Evolutionary conservation across 2,888 invertebrate species (phyloP).

Genomic region (Dermolepida albohirtum): DNA sequence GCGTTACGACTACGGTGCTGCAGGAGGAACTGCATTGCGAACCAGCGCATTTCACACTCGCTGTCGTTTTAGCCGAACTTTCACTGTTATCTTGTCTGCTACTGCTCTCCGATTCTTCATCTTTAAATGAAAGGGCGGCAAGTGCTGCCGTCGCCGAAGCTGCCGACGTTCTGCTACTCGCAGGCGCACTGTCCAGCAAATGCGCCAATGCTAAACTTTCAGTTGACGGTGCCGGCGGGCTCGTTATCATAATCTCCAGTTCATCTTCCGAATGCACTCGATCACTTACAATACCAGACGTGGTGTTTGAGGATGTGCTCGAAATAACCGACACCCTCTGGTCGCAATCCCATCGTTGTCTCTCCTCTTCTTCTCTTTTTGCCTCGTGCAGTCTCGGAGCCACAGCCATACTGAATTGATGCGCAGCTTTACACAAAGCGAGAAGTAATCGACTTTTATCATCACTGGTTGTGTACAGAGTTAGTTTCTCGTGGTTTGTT

Average conservation of each 20-base stretch:
- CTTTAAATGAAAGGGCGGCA: constrained; percentile 63
- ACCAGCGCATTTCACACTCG: constrained; percentile 75
- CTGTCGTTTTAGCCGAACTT: constrained; percentile 67
- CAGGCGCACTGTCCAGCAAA: constrained; percentile 75
- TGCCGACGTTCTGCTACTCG: constrained; percentile 70
- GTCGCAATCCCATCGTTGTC: constrained; percentile 64
- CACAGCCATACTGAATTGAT: constrained; percentile 95
- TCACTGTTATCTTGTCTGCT: constrained; percentile 66
- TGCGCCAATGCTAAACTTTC: constrained; percentile 86
- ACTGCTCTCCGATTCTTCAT: constrained; percentile 57
- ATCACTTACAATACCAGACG: constrained; percentile 96
- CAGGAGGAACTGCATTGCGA: constrained; percentile 90
- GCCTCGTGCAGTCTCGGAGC: constrained; percentile 87
- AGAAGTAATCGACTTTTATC: constrained; percentile 82
- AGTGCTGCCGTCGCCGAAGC: constrained; percentile 66
- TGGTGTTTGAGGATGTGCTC: constrained; percentile 95
- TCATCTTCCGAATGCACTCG: constrained; percentile 95
- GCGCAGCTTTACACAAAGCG: constrained; percentile 86
- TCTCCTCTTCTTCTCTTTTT: constrained; percentile 85
- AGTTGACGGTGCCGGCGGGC: constrained; percentile 86
- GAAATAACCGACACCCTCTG: constrained; percentile 76
- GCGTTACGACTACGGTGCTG: constrained; percentile 85
- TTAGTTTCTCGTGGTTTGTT: constrained; percentile 88
- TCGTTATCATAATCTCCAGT: constrained; percentile 87
- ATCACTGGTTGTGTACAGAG: constrained; percentile 91